phyloP scores from a whole-genome alignment of 2,113 vertebrate genomes.

The Cheirogaleus medius region DNA sequence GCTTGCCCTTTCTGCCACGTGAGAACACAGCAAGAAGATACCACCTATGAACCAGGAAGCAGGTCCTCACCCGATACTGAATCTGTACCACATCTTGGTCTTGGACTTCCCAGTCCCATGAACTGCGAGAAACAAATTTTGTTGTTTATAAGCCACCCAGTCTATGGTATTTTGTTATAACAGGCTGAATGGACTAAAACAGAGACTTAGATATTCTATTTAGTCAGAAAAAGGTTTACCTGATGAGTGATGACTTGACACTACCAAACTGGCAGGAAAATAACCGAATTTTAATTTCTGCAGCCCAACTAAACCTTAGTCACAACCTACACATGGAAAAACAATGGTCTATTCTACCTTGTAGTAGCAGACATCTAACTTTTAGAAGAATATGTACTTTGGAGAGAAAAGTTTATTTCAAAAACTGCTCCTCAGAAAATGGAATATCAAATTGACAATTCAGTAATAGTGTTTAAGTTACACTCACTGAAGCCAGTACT shows the following conservation, averaged over 20 bases:
- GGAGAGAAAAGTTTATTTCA: background rate
- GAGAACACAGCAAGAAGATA: background rate
- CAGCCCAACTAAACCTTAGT: background rate
- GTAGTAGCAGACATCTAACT: background rate
- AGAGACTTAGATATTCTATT: background rate
- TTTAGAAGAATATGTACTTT: background rate
- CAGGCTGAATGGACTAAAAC: background rate
- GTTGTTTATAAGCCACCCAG: background rate
- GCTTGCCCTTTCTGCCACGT: background rate
- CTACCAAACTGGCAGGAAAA: background rate
- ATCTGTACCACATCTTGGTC: background rate
- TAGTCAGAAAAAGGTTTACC: background rate
- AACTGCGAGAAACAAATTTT: background rate
- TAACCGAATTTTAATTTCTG: background rate
- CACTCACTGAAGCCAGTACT: background rate
- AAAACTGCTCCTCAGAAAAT: background rate
- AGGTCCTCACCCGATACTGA: background rate
- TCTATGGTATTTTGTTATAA: background rate
- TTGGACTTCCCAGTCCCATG: background rate
- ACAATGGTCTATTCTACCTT: background rate
- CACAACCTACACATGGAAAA: background rate
- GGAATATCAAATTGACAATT: background rate
- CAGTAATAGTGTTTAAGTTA: background rate
- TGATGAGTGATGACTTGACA: background rate
- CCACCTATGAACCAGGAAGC: background rate